phyloP scores from a whole-genome alignment of 2,888 invertebrate genomes.

The Embidobia sp. region DNA sequence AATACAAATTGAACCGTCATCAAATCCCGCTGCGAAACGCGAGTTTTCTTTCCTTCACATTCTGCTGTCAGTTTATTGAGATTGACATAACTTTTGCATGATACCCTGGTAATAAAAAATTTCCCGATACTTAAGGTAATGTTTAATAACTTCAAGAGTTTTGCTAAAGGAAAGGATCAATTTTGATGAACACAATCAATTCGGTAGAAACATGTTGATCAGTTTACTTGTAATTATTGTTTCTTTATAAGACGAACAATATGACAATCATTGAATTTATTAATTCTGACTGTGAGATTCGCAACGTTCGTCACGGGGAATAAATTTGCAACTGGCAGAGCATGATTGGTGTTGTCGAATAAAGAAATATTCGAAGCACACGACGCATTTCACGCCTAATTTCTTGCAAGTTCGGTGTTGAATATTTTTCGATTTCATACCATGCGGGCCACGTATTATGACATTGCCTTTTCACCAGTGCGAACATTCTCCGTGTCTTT shows the following conservation, averaged over 20 bases:
- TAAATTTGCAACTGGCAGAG: constrained; percentile 54
- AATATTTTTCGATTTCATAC: constrained; percentile 73
- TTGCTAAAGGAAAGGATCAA: not conserved
- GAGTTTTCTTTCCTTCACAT: constrained; percentile 28
- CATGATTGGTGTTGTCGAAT: constrained; percentile 59
- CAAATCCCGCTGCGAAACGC: constrained; percentile 37
- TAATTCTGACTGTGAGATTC: not conserved
- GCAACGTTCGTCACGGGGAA: constrained; percentile 28
- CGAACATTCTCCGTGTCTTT: constrained; percentile 42
- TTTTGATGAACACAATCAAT: too few species aligned
- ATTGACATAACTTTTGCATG: constrained; percentile 60
- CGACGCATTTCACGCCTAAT: constrained; percentile 79
- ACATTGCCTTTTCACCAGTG: constrained; percentile 50
- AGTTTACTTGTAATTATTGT: too few species aligned
- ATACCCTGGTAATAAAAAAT: constrained; percentile 2
- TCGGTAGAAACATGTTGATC: not conserved
- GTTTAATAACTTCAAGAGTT: not conserved
- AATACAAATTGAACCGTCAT: constrained; percentile 68
- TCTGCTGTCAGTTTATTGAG: constrained; percentile 67
- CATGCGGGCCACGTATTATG: constrained; percentile 67
- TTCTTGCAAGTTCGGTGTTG: constrained; percentile 75
- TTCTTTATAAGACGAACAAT: too few species aligned
- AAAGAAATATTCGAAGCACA: constrained; percentile 77
- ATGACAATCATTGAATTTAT: not conserved
- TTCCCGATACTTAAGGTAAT: not conserved